phyloP scores from a whole-genome alignment of 2,113 vertebrate genomes.

The Symphodus melops region DNA sequence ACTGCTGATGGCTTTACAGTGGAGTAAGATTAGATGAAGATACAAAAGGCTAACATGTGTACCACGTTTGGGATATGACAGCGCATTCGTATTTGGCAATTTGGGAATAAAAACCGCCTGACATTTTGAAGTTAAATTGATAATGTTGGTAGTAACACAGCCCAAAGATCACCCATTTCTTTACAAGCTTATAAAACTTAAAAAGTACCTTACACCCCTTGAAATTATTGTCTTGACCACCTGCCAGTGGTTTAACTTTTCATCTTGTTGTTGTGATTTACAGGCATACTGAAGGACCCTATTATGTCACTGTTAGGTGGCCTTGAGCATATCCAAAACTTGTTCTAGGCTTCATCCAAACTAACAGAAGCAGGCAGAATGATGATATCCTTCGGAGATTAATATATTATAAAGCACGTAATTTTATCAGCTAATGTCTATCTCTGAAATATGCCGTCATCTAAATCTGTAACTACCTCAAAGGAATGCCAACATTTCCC shows the following conservation, averaged over 20 bases:
- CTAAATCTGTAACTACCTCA: conserved; percentile 24
- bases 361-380: neutral
- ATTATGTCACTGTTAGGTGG: neutral
- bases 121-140: too few relatives aligned
- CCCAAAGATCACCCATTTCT: too few relatives aligned
- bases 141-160: too few relatives aligned
- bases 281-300: neutral
- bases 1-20: neutral
- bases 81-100: neutral
- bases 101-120: neutral
- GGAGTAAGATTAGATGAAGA: neutral
- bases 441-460: conserved; percentile 8
- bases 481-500: conserved; percentile 26
- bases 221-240: neutral
- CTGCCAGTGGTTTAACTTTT: neutral
- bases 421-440: conserved; percentile 5
- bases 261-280: neutral
- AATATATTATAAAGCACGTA: conserved; percentile 5
- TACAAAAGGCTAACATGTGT: neutral
- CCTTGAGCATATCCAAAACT: neutral
- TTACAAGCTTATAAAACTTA: neutral
- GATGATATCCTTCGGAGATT: neutral
- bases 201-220: neutral
- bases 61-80: neutral
- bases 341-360: neutral